These are phyloP conservation scores for Ataeniobius toweri DNA, from an alignment of 2,797 vertebrate species.

Conservation along the genomic window DNA sequence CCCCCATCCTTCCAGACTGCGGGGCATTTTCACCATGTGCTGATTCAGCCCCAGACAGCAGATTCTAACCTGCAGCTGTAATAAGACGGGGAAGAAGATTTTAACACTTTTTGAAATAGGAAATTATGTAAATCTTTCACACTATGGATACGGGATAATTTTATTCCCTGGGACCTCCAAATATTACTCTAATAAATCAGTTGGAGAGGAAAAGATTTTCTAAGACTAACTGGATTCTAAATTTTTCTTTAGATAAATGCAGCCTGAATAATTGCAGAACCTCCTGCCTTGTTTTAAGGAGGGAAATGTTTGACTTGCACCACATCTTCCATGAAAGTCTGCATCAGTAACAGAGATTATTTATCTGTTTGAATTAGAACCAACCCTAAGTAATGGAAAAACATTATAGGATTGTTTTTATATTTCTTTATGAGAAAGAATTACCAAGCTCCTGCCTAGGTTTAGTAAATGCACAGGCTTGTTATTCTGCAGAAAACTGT, in stretches of 20 bases:
- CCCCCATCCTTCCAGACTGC: slow-evolving; percentile 13
- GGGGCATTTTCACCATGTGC: slow-evolving; percentile 16
- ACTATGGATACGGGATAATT: slow-evolving; percentile 2
- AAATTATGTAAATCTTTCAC: slow-evolving; percentile 7
- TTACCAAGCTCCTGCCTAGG: no score
- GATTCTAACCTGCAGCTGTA: slow-evolving; percentile 15
- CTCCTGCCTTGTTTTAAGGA: background rate
- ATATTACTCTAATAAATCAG: slow-evolving; percentile 19
- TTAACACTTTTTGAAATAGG: background rate
- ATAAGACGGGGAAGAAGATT: background rate
- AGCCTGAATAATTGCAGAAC: background rate
- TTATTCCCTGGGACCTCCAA: background rate
- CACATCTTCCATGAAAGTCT: background rate
- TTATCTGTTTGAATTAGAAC: background rate
- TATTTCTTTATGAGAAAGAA: no score
- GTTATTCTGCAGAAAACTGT: no score
- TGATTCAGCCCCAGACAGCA: slow-evolving; percentile 17
- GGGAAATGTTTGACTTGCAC: background rate
- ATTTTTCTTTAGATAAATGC: background rate
- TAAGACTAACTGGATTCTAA: background rate
- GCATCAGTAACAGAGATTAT: background rate
- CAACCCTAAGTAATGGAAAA: background rate
- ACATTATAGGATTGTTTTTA: background rate
- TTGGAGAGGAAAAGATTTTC: background rate
- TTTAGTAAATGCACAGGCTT: no score